Evolutionary conservation across 2,888 invertebrate species (phyloP), one percentile per base, ranked within the genome.

Genomic region (Crocallis elinguaria): DNA sequence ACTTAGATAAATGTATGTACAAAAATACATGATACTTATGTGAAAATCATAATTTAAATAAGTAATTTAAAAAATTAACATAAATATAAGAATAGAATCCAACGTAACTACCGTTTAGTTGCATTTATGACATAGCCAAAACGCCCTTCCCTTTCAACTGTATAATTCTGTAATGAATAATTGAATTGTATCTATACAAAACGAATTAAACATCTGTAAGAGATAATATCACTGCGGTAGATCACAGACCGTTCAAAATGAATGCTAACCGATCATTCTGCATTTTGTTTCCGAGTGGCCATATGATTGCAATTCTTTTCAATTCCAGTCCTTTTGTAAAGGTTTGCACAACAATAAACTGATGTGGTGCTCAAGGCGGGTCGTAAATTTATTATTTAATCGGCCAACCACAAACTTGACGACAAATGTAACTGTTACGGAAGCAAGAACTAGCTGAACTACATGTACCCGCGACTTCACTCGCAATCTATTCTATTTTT

Each of bases 321-420:
- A 59, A 49, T 54, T 42, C 55, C 42, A 62, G 57, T 56, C 30
- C 52, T 45, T 64, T 61, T 64, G 48, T 69, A 66, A 30, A 21
- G 13, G 56, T 71, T 65, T 55, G 59, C 55, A 62, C 67, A 66
- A 77, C 74, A 75, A 83, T 81, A 75, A 75, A 72, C 70, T 77
- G 76, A 80, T 82, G 82, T 75, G 76, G 66, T 75, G 73, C 82
- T 84, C 71, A 63, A 74, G 66, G 39, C 48, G 53, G 53, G 63
- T 62, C 66, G 56, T 60, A 43, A 60, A 60, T 60, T 61, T 65
- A 67, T 67, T 56, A 58, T 64, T 53, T 56, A 67, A 74, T 72
- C 71, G 64, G 71, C 64, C 67, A 69, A 64, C 60, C 67, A 72
- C 67, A 48, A n/a, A 13, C 5, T 30, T 16, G 7, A 16, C 17